phyloP scores from a whole-genome alignment of 2,113 vertebrate genomes.

The Mugil cephalus region DNA sequence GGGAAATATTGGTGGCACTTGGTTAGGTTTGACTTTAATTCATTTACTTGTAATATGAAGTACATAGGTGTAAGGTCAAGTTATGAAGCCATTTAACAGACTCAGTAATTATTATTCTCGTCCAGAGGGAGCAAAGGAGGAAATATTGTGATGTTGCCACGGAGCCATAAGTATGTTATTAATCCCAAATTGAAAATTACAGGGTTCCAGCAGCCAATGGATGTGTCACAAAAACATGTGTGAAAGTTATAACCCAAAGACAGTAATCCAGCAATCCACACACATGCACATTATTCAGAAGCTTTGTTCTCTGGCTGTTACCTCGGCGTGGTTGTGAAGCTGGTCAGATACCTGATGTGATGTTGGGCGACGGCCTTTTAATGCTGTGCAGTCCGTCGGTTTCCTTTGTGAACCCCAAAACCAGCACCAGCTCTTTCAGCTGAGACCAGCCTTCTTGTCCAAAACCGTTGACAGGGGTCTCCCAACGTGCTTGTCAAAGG shows the following conservation, averaged over 20 bases:
- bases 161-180: no score
- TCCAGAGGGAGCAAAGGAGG: no score
- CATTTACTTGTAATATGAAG: not conserved
- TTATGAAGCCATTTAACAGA: no score
- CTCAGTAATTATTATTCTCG: no score
- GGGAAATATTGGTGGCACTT: not conserved
- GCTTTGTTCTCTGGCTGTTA: constrained; percentile 3
- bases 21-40: not conserved
- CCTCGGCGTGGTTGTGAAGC: constrained; percentile 6
- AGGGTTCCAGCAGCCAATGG: no score
- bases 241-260: not conserved
- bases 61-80: no score
- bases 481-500: constrained; percentile 47
- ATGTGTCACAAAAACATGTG: not conserved
- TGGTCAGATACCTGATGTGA: constrained; percentile 53
- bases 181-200: no score
- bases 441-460: constrained; percentile 68
- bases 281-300: not conserved
- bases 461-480: constrained; percentile 35
- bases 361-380: constrained; percentile 56
- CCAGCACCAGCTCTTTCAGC: constrained; percentile 67
- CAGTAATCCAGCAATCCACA: not conserved
- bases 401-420: constrained; percentile 57
- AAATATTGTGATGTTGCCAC: no score
- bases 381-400: constrained; percentile 53